Conservation (phyloP, 2,113 vertebrate genomes). For the Corythoichthys intestinalis region DNA sequence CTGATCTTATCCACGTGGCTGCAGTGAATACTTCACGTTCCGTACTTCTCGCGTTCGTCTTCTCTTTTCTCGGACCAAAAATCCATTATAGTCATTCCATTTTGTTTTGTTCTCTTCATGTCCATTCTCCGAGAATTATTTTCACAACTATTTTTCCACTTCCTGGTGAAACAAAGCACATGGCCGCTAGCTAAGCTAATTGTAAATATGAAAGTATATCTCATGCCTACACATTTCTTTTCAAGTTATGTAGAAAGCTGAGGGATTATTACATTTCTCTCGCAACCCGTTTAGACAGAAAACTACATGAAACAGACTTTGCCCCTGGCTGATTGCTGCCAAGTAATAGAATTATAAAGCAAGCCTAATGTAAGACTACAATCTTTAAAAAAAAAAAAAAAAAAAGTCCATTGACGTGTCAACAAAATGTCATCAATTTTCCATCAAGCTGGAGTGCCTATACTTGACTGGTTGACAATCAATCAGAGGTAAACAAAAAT, state of each 20-base stretch:
- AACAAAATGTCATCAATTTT: too few species aligned
- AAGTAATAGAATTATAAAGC: not conserved
- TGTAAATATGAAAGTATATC: not conserved
- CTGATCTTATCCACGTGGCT: conserved; percentile 45
- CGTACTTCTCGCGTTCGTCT: not conserved
- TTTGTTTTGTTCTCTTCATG: not conserved
- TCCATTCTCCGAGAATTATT: not conserved
- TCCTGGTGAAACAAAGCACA: not conserved
- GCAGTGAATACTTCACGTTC: conserved; percentile 12
- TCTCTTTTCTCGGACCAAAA: not conserved
- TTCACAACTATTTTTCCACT: not conserved
- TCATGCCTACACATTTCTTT: not conserved
- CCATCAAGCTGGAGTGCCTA: too few species aligned
- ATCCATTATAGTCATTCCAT: not conserved
- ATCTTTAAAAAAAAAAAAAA: too few species aligned
- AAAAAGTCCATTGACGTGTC: not conserved
- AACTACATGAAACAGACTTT: conserved; percentile 20
- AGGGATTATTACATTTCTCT: not conserved
- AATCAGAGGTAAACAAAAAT: too few species aligned
- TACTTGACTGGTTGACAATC: too few species aligned
- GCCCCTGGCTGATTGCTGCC: not conserved
- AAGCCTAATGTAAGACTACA: not conserved
- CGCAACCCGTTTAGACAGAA: not conserved
- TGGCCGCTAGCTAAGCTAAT: not conserved
- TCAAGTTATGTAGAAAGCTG: not conserved